A percentile compares a stretch with the other conserved stretches of the same genome.
phyloP scores from a whole-genome alignment of 1,140 invertebrate species.

The Caerostris extrusa region DNA sequence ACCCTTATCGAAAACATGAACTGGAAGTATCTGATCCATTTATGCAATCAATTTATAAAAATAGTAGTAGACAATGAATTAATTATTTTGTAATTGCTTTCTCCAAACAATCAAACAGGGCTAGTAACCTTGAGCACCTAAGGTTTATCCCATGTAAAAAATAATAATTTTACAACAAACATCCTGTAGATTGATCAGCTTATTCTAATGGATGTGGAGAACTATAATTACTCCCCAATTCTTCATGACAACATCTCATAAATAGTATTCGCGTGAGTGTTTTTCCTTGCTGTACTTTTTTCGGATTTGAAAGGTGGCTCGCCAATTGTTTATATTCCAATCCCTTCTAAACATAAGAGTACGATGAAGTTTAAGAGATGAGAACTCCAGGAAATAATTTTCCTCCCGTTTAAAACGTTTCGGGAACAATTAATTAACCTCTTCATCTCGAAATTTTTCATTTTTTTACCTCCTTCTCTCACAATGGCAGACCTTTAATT shows the following conservation, averaged over 20 bases:
- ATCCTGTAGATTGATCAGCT: neutral
- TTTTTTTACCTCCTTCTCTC: slow-evolving; percentile 1
- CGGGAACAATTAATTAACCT: slow-evolving; percentile 40
- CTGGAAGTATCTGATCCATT: no score
- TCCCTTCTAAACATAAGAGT: neutral
- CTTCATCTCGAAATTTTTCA: neutral
- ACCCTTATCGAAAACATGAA: no score
- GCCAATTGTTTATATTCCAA: slow-evolving; percentile 10
- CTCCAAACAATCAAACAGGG: neutral
- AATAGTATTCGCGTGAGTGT: neutral
- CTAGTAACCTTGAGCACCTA: neutral
- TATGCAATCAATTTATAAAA: no score
- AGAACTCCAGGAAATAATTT: neutral
- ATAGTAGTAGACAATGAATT: no score
- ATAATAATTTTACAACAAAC: neutral
- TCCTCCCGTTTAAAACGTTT: slow-evolving; percentile 17
- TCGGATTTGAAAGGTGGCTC: slow-evolving; percentile 15
- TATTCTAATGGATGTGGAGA: slow-evolving; percentile 30
- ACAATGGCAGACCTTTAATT: slow-evolving; percentile 49
- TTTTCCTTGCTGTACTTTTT: neutral
- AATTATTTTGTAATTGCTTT: neutral
- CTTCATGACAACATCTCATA: slow-evolving; percentile 48
- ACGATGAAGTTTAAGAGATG: neutral
- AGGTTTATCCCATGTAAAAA: neutral
- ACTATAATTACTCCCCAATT: slow-evolving; percentile 35